These are phyloP conservation scores for Desmophyllum pertusum DNA, from an alignment of 92 coral and sea anemone genomes.

Conservation along the genomic window DNA sequence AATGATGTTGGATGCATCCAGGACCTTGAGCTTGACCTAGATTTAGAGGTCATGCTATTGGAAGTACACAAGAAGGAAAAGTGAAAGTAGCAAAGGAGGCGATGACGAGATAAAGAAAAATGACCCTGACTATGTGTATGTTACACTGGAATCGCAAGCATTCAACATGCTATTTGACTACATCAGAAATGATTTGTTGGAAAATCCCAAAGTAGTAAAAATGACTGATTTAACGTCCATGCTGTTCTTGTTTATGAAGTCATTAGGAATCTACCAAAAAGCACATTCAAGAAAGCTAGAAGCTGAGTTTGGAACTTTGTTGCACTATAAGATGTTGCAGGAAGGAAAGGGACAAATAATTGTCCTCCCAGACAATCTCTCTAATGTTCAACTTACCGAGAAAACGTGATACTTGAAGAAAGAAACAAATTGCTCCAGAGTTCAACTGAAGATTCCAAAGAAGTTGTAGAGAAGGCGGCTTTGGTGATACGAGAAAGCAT, in stretches of 20 bases:
- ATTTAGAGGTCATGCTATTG: too few species aligned
- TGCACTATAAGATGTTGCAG: slow-evolving; percentile 8
- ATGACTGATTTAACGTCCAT: slow-evolving; percentile 18
- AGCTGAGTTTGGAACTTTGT: slow-evolving; percentile 21
- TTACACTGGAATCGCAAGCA: slow-evolving; percentile 31
- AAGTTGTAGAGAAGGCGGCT: too few species aligned
- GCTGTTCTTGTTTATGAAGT: slow-evolving; percentile 10
- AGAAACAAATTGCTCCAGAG: too few species aligned
- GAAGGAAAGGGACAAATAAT: too few species aligned
- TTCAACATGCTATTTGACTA: slow-evolving; percentile 36
- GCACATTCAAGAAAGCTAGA: slow-evolving; percentile 38
- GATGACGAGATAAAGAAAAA: slow-evolving; percentile 28
- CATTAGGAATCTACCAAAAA: slow-evolving; percentile 47
- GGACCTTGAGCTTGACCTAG: slow-evolving; percentile 58
- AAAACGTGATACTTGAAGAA: too few species aligned
- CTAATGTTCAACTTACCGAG: too few species aligned
- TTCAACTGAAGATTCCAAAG: too few species aligned
- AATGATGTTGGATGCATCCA: slow-evolving; percentile 64
- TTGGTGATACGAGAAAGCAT: too few species aligned
- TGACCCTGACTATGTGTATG: too few species aligned
- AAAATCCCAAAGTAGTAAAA: slow-evolving; percentile 27
- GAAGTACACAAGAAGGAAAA: slow-evolving; percentile 22
- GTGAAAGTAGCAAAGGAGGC: slow-evolving; percentile 1
- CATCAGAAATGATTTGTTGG: slow-evolving; percentile 39
- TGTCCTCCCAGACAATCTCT: too few species aligned